Conservation (phyloP, 2,797 vertebrate species). For the Benthosema pterotum region DNA sequence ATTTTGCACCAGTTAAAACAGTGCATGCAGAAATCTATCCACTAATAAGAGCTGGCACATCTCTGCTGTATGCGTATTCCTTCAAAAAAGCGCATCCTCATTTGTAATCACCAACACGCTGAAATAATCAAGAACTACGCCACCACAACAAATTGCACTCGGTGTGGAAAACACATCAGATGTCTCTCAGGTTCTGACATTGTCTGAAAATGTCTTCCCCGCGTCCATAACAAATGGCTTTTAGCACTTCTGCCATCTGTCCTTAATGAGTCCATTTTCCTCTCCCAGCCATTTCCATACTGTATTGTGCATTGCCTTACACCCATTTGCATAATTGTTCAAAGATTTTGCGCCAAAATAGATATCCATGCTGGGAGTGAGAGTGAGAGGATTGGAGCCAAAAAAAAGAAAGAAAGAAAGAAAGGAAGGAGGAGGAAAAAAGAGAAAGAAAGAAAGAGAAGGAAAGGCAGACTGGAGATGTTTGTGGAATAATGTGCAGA, state of each 20-base stretch:
- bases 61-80: constrained; percentile 33
- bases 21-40: too few relatives aligned
- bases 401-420: constrained; percentile 60
- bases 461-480: constrained; percentile 81
- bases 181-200: constrained; percentile 76
- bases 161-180: constrained; percentile 76
- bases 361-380: constrained; percentile 89
- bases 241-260: constrained; percentile 91
- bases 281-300: constrained; percentile 88
- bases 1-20: too few relatives aligned
- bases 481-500: constrained; percentile 88
- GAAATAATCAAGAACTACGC: constrained; percentile 77
- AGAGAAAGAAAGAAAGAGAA: constrained; percentile 30
- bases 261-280: constrained; percentile 95
- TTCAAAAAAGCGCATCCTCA: constrained; percentile 35
- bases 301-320: constrained; percentile 91
- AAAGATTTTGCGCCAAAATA: constrained; percentile 96
- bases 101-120: constrained; percentile 66
- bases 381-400: constrained; percentile 78
- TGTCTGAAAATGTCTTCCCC: constrained; percentile 75
- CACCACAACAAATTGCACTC: constrained; percentile 69
- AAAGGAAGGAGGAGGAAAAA: constrained; percentile 20
- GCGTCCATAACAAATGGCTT: constrained; percentile 83
- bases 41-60: constrained; percentile 20
- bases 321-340: constrained; percentile 97